Evolutionary conservation across 2,888 invertebrate genomes (phyloP).

Genomic region (Acronicta leporina): DNA sequence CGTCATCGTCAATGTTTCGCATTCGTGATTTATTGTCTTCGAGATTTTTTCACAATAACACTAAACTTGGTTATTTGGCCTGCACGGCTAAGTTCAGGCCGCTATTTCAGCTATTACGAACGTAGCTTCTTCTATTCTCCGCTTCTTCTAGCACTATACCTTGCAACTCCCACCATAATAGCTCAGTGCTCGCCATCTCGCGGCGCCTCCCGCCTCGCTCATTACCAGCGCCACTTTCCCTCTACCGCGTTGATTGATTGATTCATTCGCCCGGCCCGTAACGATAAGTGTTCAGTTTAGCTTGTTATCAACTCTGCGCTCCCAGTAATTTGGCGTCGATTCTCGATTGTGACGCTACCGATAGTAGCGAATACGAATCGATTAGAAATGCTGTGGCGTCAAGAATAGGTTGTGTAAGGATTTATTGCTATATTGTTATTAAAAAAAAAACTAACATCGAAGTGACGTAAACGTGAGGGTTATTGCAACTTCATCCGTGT

Average conservation of each 20-base stretch:
- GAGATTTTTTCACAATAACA: no score
- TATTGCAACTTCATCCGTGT: no score
- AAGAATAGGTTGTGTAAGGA: not conserved
- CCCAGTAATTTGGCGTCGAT: slow-evolving; percentile 53
- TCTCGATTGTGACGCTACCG: slow-evolving; percentile 41
- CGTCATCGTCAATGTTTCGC: no score
- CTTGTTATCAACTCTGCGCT: slow-evolving; percentile 72
- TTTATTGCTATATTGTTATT: no score
- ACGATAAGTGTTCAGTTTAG: slow-evolving; percentile 77
- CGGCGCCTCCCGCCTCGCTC: slow-evolving; percentile 63
- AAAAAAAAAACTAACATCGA: no score
- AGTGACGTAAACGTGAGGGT: no score
- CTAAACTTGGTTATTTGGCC: no score
- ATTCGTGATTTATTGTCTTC: no score
- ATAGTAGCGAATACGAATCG: slow-evolving; percentile 14
- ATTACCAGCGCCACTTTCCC: slow-evolving; percentile 66
- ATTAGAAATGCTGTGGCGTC: not conserved
- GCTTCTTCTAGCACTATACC: slow-evolving; percentile 15
- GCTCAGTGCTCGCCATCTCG: slow-evolving; percentile 52
- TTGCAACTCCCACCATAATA: slow-evolving; percentile 37
- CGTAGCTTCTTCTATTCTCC: no score
- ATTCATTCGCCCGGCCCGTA: slow-evolving; percentile 69
- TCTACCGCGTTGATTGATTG: slow-evolving; percentile 71
- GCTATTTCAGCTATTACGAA: no score
- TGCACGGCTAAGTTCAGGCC: no score